A percentile compares a stretch with the other conserved stretches of the same genome.
Evolutionary conservation across 2,888 invertebrate species (phyloP).

Genomic region (Lysandra bellargus): DNA sequence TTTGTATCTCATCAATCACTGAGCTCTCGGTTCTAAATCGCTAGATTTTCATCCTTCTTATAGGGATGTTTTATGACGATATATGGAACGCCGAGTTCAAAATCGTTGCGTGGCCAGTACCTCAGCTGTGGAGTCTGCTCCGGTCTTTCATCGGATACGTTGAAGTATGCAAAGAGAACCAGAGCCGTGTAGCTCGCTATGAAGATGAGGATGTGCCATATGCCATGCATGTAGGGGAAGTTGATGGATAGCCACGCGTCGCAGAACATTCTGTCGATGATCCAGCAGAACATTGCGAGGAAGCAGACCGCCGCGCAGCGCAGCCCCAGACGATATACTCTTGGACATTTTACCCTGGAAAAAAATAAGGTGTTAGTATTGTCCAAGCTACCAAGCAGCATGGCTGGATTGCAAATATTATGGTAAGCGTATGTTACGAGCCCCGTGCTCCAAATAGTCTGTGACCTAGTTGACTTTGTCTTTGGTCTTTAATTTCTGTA

Average conservation of each 20-base stretch:
- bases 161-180: slow-evolving; percentile 89
- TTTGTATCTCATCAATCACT: slow-evolving; percentile 20
- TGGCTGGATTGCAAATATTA: too few species aligned
- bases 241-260: slow-evolving; percentile 88
- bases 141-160: slow-evolving; percentile 86
- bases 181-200: slow-evolving; percentile 88
- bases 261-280: slow-evolving; percentile 88
- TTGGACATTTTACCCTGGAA: slow-evolving; percentile 80
- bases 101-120: slow-evolving; percentile 89
- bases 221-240: slow-evolving; percentile 90
- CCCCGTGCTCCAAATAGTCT: too few species aligned
- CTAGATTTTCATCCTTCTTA: slow-evolving; percentile 68
- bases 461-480: too few species aligned
- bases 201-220: slow-evolving; percentile 91
- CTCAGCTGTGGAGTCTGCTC: slow-evolving; percentile 84
- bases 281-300: slow-evolving; percentile 88
- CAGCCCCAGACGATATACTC: slow-evolving; percentile 86
- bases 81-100: slow-evolving; percentile 89
- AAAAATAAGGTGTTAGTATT: neutral
- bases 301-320: slow-evolving; percentile 85
- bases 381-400: neutral
- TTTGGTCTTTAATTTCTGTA: too few species aligned
- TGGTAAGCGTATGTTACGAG: too few species aligned
- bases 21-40: slow-evolving; percentile 58
- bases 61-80: slow-evolving; percentile 83